A percentile compares a stretch with the other conserved stretches of the same genome.
Evolutionary conservation across 2,888 invertebrate genomes (phyloP).

Genomic region (Drosophila nr. medialis): DNA sequence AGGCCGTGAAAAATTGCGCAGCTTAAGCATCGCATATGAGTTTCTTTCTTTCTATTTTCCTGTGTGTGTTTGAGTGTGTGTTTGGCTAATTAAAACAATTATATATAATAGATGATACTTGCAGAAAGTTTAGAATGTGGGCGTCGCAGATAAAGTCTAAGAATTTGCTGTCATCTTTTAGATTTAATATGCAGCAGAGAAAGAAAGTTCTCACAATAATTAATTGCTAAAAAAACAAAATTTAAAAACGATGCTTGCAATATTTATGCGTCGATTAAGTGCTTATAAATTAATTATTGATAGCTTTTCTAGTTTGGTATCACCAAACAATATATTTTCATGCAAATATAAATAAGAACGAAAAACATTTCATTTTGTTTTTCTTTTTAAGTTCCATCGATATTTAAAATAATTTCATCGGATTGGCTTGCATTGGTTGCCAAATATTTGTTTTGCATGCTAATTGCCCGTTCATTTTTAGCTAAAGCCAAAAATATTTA

Average conservation of each 20-base stretch:
- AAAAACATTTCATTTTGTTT: not conserved
- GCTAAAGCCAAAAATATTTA: constrained; percentile 2
- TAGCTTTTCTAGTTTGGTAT: not conserved
- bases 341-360: not conserved
- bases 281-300: not conserved
- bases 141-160: constrained; percentile 12
- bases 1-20: constrained; percentile 22
- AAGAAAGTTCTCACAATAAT: not conserved
- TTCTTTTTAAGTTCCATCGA: not conserved
- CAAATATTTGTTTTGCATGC: constrained; percentile 24
- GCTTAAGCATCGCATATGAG: constrained; percentile 27
- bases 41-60: not conserved
- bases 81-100: constrained; percentile 68
- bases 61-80: not conserved
- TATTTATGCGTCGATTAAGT: not conserved
- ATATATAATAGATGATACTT: constrained; percentile 57
- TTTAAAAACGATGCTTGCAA: not conserved
- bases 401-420: not conserved
- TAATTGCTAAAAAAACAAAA: not conserved
- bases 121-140: constrained; percentile 30
- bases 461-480: constrained; percentile 33
- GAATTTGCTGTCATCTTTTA: not conserved
- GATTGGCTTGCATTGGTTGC: not conserved
- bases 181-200: no score
- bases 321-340: not conserved